Conservation (phyloP, 2,797 vertebrate species). For the Adelosebastes latens region DNA sequence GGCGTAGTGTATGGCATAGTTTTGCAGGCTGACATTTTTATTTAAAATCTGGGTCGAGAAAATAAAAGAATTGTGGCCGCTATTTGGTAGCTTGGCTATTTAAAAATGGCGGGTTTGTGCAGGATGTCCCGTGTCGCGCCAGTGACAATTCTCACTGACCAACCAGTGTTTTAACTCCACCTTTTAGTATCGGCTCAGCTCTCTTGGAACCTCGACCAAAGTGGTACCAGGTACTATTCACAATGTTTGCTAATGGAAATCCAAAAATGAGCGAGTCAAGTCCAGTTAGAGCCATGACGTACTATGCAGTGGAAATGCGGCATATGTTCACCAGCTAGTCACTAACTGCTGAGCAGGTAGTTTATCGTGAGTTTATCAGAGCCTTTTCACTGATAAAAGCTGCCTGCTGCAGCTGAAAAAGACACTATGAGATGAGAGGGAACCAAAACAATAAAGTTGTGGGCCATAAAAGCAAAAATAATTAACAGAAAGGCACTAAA, state of each 20-base stretch:
- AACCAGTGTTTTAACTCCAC: neutral
- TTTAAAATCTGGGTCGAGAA: too few relatives aligned
- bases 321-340: neutral
- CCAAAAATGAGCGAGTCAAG: too few relatives aligned
- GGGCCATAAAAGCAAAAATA: neutral
- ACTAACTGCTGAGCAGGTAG: neutral
- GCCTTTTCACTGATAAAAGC: fast-evolving
- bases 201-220: neutral
- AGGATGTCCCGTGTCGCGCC: too few relatives aligned
- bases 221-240: neutral
- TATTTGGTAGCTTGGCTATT: too few relatives aligned
- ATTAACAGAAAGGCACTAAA: neutral
- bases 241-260: neutral
- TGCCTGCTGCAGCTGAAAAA: neutral
- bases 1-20: too few relatives aligned
- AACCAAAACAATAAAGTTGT: neutral
- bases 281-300: too few relatives aligned
- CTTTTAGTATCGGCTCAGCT: neutral
- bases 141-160: neutral
- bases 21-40: too few relatives aligned
- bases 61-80: too few relatives aligned
- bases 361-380: neutral
- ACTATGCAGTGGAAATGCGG: neutral
- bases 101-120: too few relatives aligned
- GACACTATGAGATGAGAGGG: neutral